Conservation (phyloP, 2,113 vertebrate genomes). For the Perca flavescens region DNA sequence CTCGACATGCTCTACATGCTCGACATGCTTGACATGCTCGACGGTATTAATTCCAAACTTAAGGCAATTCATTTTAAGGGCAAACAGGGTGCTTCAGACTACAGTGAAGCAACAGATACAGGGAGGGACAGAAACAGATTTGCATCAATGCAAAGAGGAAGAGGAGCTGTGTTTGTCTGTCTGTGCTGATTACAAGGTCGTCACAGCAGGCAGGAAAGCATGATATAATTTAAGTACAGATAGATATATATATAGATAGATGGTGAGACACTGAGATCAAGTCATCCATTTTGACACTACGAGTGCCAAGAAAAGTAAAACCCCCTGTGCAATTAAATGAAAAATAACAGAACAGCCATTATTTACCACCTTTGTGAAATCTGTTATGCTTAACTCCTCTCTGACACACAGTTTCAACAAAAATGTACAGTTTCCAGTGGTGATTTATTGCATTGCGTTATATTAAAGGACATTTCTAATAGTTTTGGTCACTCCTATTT, state of each 20-base stretch:
- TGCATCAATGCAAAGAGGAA: not conserved
- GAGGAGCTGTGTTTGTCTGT: slow-evolving; percentile 4
- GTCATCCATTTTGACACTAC: not conserved
- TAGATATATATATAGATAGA: slow-evolving; percentile 4
- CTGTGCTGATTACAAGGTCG: not conserved
- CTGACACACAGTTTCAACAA: not conserved
- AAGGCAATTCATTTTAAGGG: slow-evolving; percentile 22
- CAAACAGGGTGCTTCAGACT: slow-evolving; percentile 37
- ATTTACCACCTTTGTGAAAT: not conserved
- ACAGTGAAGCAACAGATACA: slow-evolving; percentile 27
- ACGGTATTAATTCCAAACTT: slow-evolving; percentile 26
- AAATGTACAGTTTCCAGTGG: not conserved
- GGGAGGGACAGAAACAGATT: not conserved
- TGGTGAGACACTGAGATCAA: not conserved
- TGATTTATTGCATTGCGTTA: not conserved
- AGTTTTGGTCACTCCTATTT: not conserved
- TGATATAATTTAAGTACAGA: not conserved
- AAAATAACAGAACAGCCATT: not conserved
- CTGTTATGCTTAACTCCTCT: not conserved
- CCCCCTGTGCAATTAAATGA: not conserved
- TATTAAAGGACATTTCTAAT: not conserved
- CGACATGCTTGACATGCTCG: not conserved
- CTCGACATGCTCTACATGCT: not conserved
- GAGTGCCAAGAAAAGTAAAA: not conserved
- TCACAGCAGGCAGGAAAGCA: not conserved